Evolutionary conservation across 92 coral and sea anemone species (phyloP).

Genomic region (Parazoanthus swiftii): DNA sequence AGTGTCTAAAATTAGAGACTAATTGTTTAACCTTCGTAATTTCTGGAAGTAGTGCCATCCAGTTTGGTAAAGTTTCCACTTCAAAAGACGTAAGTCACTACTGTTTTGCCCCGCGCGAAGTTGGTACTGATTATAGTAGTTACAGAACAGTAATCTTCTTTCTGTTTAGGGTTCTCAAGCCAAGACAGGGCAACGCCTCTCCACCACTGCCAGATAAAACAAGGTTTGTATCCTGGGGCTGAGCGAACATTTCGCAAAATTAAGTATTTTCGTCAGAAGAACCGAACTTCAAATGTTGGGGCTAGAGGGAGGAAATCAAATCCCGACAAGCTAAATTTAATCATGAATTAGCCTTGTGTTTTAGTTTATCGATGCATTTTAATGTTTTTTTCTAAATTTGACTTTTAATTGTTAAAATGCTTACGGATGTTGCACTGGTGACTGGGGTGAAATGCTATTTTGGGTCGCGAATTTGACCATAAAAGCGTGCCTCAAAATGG

Average conservation of each 20-base stretch:
- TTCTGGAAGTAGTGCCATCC: too few relatives aligned
- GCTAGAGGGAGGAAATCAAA: not conserved
- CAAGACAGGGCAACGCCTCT: slow-evolving; percentile 89
- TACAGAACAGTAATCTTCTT: not conserved
- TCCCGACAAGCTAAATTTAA: not conserved
- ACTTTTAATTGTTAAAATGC: not conserved
- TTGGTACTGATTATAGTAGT: not conserved
- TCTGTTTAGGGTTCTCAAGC: slow-evolving; percentile 80
- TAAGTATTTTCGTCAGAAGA: not conserved
- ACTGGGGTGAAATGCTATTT: too few relatives aligned
- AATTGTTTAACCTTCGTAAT: too few relatives aligned
- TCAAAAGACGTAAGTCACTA: not conserved
- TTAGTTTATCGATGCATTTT: not conserved
- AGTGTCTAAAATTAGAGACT: too few relatives aligned
- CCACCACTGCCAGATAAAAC: slow-evolving; percentile 78
- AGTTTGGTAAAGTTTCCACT: too few relatives aligned
- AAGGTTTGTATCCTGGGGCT: slow-evolving; percentile 47
- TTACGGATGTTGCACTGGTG: not conserved
- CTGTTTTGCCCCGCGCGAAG: too few relatives aligned
- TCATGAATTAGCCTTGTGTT: not conserved
- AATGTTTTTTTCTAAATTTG: too few relatives aligned
- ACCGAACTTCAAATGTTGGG: too few relatives aligned
- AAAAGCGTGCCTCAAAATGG: not conserved
- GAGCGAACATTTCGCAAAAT: not conserved
- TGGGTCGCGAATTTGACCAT: not conserved